A percentile compares a stretch with the other conserved stretches of the same genome.
Conservation (phyloP, 2,888 invertebrate species). For the Anaspis maculata region DNA sequence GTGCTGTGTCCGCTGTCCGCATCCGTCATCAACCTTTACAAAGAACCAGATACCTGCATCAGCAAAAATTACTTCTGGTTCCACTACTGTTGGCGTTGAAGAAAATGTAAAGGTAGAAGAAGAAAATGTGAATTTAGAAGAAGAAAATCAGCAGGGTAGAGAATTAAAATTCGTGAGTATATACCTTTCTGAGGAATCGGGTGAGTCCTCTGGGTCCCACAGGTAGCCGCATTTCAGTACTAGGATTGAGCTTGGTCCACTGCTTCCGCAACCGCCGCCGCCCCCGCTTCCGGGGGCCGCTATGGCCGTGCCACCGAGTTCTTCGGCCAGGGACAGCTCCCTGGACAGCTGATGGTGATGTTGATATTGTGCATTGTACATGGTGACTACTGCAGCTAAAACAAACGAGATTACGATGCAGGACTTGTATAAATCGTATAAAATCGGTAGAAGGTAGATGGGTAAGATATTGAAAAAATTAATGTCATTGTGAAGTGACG, state of each 20-base stretch:
- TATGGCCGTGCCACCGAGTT: constrained; percentile 50
- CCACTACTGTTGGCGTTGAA: no score
- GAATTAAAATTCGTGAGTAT: no score
- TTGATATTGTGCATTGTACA: constrained; percentile 47
- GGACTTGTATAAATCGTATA: constrained; percentile 1
- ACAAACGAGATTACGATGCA: no score
- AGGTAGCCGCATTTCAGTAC: constrained; percentile 68
- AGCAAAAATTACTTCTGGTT: no score
- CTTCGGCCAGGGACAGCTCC: constrained; percentile 63
- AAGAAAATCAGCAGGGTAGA: no score
- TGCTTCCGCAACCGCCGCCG: constrained; percentile 21
- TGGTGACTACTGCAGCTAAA: constrained; percentile 56
- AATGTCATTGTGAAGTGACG: no score
- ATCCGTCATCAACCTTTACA: constrained; percentile 67
- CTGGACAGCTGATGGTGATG: constrained; percentile 52
- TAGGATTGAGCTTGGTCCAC: constrained; percentile 49
- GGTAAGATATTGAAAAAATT: no score
- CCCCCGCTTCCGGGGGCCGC: no score
- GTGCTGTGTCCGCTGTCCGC: constrained; percentile 89
- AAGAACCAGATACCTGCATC: no score
- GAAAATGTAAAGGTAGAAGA: no score
- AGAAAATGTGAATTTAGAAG: no score
- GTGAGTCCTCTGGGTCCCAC: constrained; percentile 75
- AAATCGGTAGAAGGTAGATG: background rate
- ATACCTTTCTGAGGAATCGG: no score